phyloP scores from a whole-genome alignment of 2,113 vertebrate species.

The Sylvietta virens region DNA sequence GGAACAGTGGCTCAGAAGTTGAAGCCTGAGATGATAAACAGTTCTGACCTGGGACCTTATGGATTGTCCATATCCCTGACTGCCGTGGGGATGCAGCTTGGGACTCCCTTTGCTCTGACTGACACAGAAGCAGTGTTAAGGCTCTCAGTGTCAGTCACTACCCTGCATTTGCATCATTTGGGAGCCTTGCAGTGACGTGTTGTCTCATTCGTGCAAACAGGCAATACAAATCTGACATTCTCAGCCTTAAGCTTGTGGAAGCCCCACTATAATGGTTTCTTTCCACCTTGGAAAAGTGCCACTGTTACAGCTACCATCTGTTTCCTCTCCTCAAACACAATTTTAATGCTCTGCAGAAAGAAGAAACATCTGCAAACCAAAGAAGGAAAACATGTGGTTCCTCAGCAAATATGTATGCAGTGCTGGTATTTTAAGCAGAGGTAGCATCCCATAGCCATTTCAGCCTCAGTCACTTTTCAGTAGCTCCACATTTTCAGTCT shows the following conservation, averaged over 20 bases:
- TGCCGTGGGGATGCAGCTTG: background rate
- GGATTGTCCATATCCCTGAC: background rate
- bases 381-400: background rate
- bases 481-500: background rate
- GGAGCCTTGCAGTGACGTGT: background rate
- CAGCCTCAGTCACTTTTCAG: background rate
- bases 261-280: background rate
- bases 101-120: background rate
- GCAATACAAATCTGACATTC: background rate
- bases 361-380: constrained; percentile 10
- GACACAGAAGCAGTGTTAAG: background rate
- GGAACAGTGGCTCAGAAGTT: background rate
- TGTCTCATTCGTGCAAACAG: background rate
- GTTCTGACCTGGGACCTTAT: background rate
- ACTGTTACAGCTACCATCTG: background rate
- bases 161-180: rapidly evolving
- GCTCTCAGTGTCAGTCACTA: background rate
- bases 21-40: background rate
- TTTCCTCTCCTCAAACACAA: background rate
- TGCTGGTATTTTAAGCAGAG: background rate
- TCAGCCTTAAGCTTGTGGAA: background rate
- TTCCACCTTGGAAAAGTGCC: constrained; percentile 29
- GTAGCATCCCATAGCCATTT: background rate
- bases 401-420: background rate
- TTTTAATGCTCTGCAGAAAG: background rate